These are phyloP conservation scores for Muscicapa striata DNA, from an alignment of 2,797 vertebrate genomes.

Conservation along the genomic window DNA sequence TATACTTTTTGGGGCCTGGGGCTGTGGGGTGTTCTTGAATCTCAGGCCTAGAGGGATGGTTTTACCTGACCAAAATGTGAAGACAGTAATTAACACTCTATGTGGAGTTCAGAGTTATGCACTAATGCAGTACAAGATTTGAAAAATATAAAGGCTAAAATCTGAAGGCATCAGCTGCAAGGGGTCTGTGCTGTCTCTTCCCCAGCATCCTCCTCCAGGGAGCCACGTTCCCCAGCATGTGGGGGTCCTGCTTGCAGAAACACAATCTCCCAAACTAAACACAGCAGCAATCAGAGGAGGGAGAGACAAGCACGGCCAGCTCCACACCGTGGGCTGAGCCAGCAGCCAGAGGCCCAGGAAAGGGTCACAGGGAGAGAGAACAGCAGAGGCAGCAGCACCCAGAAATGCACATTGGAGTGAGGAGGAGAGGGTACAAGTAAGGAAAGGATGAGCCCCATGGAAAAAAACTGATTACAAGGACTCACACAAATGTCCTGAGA, in stretches of 20 bases:
- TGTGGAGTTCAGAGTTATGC: neutral
- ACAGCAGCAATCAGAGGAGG: rapidly evolving
- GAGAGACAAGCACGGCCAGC: neutral
- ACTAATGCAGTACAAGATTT: neutral
- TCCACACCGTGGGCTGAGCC: neutral
- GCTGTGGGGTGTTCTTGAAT: neutral
- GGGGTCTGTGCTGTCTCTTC: neutral
- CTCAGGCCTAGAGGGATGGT: neutral
- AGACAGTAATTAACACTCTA: neutral
- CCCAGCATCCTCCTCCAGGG: neutral
- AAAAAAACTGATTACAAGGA: neutral
- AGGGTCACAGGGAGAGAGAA: neutral
- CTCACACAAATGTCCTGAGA: neutral
- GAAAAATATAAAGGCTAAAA: neutral
- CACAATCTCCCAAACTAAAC: neutral
- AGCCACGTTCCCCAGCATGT: neutral
- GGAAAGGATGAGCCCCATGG: neutral
- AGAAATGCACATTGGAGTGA: neutral
- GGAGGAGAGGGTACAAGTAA: neutral
- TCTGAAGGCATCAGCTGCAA: neutral
- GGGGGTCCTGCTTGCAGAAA: neutral
- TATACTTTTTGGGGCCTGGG: neutral
- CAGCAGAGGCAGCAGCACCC: neutral
- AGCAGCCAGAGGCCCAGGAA: neutral
- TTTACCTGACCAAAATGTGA: neutral